Conservation (phyloP, 2,888 invertebrate genomes). For the Branchellion lobata region DNA sequence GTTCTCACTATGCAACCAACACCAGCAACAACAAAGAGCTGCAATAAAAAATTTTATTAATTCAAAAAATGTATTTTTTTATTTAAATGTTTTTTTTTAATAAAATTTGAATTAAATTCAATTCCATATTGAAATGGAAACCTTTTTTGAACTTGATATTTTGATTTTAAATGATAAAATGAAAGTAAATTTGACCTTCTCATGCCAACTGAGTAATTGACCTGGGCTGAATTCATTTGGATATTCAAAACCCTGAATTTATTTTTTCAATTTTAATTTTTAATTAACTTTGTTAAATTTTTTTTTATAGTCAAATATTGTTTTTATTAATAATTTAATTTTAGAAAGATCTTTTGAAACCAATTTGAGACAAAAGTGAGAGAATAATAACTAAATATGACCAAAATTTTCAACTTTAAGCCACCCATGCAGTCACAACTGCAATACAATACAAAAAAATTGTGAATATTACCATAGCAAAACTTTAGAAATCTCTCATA, state of each 20-base stretch:
- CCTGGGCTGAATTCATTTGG: conserved; percentile 35
- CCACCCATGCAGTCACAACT: neutral
- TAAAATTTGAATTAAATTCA: neutral
- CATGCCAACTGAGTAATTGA: conserved; percentile 40
- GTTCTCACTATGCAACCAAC: conserved; percentile 32
- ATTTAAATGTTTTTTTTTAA: neutral
- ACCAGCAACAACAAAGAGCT: conserved; percentile 32
- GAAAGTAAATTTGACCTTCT: conserved; percentile 21
- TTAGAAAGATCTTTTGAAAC: neutral
- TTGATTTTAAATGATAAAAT: neutral
- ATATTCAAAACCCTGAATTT: conserved; percentile 29
- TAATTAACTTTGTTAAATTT: no score
- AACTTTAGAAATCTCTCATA: no score
- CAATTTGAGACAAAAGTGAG: neutral
- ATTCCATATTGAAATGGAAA: neutral
- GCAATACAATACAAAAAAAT: no score
- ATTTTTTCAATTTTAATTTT: neutral
- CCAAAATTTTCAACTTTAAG: no score
- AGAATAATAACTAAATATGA: neutral
- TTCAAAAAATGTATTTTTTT: neutral
- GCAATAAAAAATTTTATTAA: neutral
- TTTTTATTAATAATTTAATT: neutral
- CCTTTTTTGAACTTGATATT: neutral
- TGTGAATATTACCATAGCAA: neutral
- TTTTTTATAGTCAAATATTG: no score